Base-by-base conservation (phyloP, 2,888 invertebrate genomes). In the Eudemis profundana region DNA sequence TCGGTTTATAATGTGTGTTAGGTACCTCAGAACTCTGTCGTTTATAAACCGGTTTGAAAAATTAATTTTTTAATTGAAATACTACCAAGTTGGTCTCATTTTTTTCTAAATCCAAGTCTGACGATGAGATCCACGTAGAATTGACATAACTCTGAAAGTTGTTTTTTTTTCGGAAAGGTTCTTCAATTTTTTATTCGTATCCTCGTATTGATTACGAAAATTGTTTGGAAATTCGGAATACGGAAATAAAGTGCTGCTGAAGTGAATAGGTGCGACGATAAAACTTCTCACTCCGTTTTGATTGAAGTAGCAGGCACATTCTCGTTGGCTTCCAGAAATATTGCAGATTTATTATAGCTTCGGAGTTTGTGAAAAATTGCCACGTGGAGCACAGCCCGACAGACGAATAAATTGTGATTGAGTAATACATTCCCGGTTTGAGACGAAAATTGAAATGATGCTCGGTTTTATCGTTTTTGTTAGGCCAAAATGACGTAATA, bases 321-420 rank as follows among this genome's bases (percentile, higher is more conserved):
- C 54, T 47, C 63, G 63, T 64, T 50, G 69, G 62, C 69, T 68
- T 67, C 64, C 60, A 67, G 70, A 68, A 72, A 75, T 72, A 72
- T 73, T 67, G 53, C 60, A 68, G 69, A 70, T 75, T 78, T 78
- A 78, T 78, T 78, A 77, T 74, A 69, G 71, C 69, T 70, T 70
- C 69, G 60, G 66, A 71, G 70, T 74, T 72, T 73, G 70, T 77
- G 75, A 79, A 74, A 78, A 73, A 79, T 75, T 70, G 73, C 71
- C 68, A 73, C 68, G 66, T 73, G 71, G 67, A 69, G 69, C 66
- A 68, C 70, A 74, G 67, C 67, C 67, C 71, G 69, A 71, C 67
- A 69, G 71, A 69, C 68, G 71, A 68, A 68, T 67, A 70, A 70
- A 72, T 71, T 73, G 71, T 72, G 70, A 75, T 73, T 72, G 72